Evolutionary conservation across 2,113 vertebrate species (phyloP), one percentile per base, ranked within the genome.

Genomic region (Haemorhous mexicanus): DNA sequence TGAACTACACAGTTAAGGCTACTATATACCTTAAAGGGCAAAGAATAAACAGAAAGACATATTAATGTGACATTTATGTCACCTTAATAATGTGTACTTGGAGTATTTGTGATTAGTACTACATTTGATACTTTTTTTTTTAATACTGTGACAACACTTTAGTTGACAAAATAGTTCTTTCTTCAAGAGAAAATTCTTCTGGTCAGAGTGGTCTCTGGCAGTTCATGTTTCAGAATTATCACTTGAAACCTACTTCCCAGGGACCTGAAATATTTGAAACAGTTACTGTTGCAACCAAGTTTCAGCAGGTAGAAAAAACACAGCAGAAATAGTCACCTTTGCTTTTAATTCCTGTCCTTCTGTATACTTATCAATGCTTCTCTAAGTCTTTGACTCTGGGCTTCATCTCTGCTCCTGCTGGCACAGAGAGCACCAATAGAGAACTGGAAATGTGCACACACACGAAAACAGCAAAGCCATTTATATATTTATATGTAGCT

Each of bases 391-490:
- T 52, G 24, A 49, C 28, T 74, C 73, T 43, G 56, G 15, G 33
- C 18, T 68, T 43, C 67, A 53, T 91, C 35, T 78, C 27, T 35
- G 23, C 44, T 68, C 24, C 58, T 87, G 8, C 64, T 73, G 27
- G 33, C 72, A 21, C 19, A 55, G 14, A 79, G 4, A 83, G 3
- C 8, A 90, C 18, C 14, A 47, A 52, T 23, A 84, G 89, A 18
- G 52, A 63, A 43, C 9, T 32, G 14, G 21, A 58, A 56, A 44
- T 5, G 7, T 23, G 12, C 9, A 50, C 3, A 16, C 15, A 44
- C 9, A 13, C 0, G 1, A 58, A 73, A 24, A 0, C 18, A 69
- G 23, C 4, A 81, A 78, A 69, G 6, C 1, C 10, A 61, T 73
- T 84, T 82, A 52, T 37, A 44, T 2, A 14, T 35, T 76, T 44